These are phyloP conservation scores for Sminthurides aquaticus DNA, from an alignment of 2,888 invertebrate genomes.

Conservation along the genomic window DNA sequence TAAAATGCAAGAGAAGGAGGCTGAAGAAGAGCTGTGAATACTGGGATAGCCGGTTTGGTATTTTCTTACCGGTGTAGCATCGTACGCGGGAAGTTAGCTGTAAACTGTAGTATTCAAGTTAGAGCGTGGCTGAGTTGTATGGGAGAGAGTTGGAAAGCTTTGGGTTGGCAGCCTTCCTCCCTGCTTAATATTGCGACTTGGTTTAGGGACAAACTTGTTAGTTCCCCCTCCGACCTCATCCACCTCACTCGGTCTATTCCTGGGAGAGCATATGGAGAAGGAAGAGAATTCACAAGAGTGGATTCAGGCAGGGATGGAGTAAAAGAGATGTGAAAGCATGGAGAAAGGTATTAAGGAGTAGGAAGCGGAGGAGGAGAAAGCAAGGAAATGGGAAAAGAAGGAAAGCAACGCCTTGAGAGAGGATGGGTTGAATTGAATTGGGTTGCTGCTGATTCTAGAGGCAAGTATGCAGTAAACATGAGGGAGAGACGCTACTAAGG, in stretches of 20 bases:
- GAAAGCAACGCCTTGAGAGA: background rate
- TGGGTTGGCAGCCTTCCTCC: too few relatives aligned
- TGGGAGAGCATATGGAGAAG: background rate
- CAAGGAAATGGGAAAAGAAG: background rate
- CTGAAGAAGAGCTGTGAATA: too few relatives aligned
- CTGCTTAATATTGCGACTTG: too few relatives aligned
- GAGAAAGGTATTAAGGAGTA: background rate
- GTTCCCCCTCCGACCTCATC: background rate
- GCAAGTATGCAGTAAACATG: background rate
- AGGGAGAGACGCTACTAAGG: background rate
- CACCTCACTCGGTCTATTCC: background rate
- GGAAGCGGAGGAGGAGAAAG: background rate
- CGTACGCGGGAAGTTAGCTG: too few relatives aligned
- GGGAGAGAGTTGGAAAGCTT: too few relatives aligned
- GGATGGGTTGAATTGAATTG: conserved; percentile 20
- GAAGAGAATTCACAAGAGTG: background rate
- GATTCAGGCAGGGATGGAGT: background rate
- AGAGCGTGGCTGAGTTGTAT: too few relatives aligned
- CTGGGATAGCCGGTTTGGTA: too few relatives aligned
- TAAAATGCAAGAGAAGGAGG: too few relatives aligned
- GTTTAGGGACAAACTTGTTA: background rate
- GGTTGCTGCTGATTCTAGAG: conserved; percentile 10
- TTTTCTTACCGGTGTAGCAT: too few relatives aligned
- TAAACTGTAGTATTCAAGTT: too few relatives aligned
- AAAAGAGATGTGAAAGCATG: background rate